These are phyloP conservation scores for Spicauda simplicius DNA, from an alignment of 2,888 invertebrate species.

Conservation along the genomic window DNA sequence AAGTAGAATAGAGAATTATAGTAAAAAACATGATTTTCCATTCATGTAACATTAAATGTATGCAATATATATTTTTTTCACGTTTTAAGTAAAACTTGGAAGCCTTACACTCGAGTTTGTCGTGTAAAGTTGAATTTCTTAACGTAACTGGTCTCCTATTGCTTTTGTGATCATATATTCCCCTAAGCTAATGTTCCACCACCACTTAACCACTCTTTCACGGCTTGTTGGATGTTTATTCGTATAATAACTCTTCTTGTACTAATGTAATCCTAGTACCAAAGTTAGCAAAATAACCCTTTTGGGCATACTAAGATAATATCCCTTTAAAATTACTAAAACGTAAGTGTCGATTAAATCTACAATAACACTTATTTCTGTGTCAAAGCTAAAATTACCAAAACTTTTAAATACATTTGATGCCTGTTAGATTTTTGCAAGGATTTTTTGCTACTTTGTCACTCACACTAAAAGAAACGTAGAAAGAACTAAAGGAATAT, in stretches of 20 bases:
- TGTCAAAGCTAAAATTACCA: too few species aligned
- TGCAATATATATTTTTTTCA: too few species aligned
- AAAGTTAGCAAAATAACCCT: neutral
- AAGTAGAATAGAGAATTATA: too few species aligned
- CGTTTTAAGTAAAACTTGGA: too few species aligned
- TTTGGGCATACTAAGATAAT: neutral
- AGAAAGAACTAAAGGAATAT: constrained; percentile 43
- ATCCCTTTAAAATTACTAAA: too few species aligned
- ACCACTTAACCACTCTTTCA: neutral
- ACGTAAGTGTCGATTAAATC: too few species aligned
- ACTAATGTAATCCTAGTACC: neutral
- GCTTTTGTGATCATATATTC: neutral
- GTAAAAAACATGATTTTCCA: too few species aligned
- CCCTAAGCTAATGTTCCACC: neutral
- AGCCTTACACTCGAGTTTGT: neutral
- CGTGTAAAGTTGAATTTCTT: neutral
- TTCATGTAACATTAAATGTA: too few species aligned
- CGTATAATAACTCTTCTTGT: neutral
- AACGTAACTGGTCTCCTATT: neutral
- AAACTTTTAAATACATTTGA: too few species aligned
- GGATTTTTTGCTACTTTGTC: neutral
- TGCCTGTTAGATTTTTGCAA: too few species aligned
- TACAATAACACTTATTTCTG: too few species aligned
- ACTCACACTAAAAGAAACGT: neutral
- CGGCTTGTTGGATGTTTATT: neutral